Base-by-base conservation (phyloP, 2,113 vertebrate species). In the Heloderma charlesbogerti region DNA sequence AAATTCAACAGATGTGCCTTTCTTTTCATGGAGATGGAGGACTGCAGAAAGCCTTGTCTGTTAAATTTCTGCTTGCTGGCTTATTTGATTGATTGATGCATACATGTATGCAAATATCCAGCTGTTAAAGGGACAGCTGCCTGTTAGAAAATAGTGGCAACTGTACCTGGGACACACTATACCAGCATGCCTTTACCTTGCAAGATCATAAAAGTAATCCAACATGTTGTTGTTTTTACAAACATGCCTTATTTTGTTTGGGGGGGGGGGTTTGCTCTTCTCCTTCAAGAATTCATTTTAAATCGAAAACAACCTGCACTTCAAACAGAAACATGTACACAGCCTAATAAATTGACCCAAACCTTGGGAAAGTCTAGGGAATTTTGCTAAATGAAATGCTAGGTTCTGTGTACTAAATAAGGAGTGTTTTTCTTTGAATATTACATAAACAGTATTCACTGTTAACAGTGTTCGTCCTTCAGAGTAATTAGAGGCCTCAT, bases 391-490 rank as follows among this genome's bases (percentile, higher is more conserved):
- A 92, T 75, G n/a, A 94, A 95, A 91, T 25, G 3, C 34, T 0
- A 0, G 54, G 51, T 9, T 22, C 40, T 86, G 0, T 71, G 20
- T 69, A 27, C 15, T 78, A 66, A 93, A 93, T 84, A 34, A 16
- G 2, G 29, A 87, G 1, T 88, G 40, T n/a, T 91, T 93, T 93
- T 90, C 57, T 89, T 48, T 77, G 34, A 1, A 82, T 92, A 43
- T 91, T 88, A 66, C 3, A 93, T 89, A 92, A 92, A 51, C n/a
- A 93, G 4, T 45, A 0, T 72, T 92, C 92, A 93, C 31, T 75
- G 9, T n/a, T 77, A 87, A 92, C 84, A 91, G 90, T 86, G 87
- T 88, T 89, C 78, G 83, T 75, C 27, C 74, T 92, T 78, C 43
- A 81, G 63, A 31, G 45, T 75, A 78, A 63, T 94, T 79, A 51